phyloP scores from a whole-genome alignment of 2,888 invertebrate genomes.

The Chalcis sispes region DNA sequence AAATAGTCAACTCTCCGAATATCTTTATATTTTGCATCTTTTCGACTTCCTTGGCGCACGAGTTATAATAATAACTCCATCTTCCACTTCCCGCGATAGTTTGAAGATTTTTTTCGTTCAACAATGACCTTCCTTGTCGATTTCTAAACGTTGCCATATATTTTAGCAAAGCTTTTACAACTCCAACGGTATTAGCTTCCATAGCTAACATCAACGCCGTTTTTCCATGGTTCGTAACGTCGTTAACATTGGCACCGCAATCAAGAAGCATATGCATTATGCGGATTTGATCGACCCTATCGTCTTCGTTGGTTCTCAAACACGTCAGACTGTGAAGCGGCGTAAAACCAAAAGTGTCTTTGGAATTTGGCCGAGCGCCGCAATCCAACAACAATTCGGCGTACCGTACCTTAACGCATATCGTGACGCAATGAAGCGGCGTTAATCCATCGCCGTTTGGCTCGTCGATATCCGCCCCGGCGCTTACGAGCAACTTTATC shows the following conservation, averaged over 20 bases:
- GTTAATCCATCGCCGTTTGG: not conserved
- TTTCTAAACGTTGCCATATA: not conserved
- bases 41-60: not conserved
- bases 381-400: not conserved
- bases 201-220: not conserved
- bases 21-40: not conserved
- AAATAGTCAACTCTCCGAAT: not conserved
- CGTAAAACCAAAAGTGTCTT: not conserved
- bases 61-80: not conserved
- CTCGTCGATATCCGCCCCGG: not conserved
- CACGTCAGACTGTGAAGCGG: not conserved
- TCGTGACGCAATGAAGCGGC: not conserved
- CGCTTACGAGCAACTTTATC: not conserved
- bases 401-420: too few species aligned
- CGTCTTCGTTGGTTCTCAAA: not conserved
- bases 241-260: not conserved
- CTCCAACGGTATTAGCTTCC: not conserved
- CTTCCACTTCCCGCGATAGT: not conserved
- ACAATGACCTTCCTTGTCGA: not conserved
- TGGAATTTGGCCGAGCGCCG: not conserved
- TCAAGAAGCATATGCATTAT: not conserved
- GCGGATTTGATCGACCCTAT: not conserved
- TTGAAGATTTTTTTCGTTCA: not conserved
- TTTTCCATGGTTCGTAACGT: not conserved
- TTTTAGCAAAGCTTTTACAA: not conserved